These are phyloP conservation scores for Xiphydria camelus DNA, from an alignment of 2,888 invertebrate species.

Conservation along the genomic window DNA sequence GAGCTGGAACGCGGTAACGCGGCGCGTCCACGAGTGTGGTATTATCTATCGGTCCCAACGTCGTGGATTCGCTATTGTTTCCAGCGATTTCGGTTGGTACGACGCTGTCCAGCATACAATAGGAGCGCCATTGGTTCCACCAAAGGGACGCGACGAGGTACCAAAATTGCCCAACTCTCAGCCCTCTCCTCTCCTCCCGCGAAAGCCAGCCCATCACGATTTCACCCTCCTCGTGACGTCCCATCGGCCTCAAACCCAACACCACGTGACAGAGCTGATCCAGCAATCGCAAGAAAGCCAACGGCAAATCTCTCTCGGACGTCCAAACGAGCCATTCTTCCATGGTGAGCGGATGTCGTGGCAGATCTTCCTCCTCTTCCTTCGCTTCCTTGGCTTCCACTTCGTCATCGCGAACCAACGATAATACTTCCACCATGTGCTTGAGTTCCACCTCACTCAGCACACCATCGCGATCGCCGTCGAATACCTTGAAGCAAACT, in stretches of 20 bases:
- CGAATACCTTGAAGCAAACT: constrained; percentile 95
- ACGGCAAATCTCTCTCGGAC: constrained; percentile 69
- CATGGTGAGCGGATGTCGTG: constrained; percentile 61
- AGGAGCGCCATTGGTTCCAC: constrained; percentile 78
- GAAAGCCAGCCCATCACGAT: constrained; percentile 83
- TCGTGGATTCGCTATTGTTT: constrained; percentile 22
- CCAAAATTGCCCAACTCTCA: constrained; percentile 84
- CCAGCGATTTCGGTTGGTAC: constrained; percentile 5
- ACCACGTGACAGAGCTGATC: constrained; percentile 87
- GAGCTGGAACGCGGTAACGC: constrained; percentile 68
- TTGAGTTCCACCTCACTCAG: constrained; percentile 73
- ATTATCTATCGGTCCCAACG: constrained; percentile 79
- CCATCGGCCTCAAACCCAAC: constrained; percentile 79
- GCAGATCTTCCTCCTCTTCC: constrained; percentile 13
- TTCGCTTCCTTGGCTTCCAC: constrained; percentile 13
- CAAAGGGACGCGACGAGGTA: constrained; percentile 83
- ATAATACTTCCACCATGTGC: constrained; percentile 75
- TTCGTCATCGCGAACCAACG: constrained; percentile 60
- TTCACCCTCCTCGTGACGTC: constrained; percentile 79
- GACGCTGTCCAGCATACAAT: constrained; percentile 6
- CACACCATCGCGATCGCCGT: constrained; percentile 79
- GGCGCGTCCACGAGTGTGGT: constrained; percentile 68
- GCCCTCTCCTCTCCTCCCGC: constrained; percentile 75
- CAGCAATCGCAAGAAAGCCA: constrained; percentile 72
- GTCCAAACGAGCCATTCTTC: constrained; percentile 91